phyloP scores from a whole-genome alignment of 2,113 vertebrate species.

The Tetraodon nigroviridis region DNA sequence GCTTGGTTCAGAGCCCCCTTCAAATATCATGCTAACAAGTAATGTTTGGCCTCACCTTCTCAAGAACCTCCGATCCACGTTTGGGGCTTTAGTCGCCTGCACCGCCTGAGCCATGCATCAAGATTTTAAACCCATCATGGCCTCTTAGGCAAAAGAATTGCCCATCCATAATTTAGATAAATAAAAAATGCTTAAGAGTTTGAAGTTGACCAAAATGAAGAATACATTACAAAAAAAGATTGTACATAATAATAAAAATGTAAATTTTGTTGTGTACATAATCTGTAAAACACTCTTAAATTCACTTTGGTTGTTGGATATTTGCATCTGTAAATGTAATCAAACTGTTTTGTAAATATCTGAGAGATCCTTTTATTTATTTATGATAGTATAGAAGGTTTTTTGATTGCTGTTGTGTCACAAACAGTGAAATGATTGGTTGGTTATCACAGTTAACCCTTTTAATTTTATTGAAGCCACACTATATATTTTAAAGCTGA shows the following conservation, averaged over 20 bases:
- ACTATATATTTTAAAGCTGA: neutral
- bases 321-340: slow-evolving; percentile 52
- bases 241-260: slow-evolving; percentile 35
- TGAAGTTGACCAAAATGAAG: slow-evolving; percentile 51
- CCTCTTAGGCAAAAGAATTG: neutral
- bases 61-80: no score
- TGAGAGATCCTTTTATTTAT: slow-evolving; percentile 67
- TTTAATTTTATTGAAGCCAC: slow-evolving; percentile 6
- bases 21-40: no score
- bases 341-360: slow-evolving; percentile 57
- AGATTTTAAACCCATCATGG: neutral
- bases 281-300: slow-evolving; percentile 41
- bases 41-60: no score
- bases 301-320: slow-evolving; percentile 26
- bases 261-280: slow-evolving; percentile 67
- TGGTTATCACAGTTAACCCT: neutral
- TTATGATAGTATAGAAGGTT: slow-evolving; percentile 36
- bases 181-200: slow-evolving; percentile 43
- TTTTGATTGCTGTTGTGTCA: slow-evolving; percentile 25
- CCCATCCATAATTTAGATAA: slow-evolving; percentile 26
- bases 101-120: no score
- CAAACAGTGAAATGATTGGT: neutral
- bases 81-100: no score
- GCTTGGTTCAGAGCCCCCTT: no score
- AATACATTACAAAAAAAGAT: neutral